A percentile compares a stretch with the other conserved stretches of the same genome.
phyloP scores from a whole-genome alignment of 2,888 invertebrate genomes.

The Criorhina ranunculi region DNA sequence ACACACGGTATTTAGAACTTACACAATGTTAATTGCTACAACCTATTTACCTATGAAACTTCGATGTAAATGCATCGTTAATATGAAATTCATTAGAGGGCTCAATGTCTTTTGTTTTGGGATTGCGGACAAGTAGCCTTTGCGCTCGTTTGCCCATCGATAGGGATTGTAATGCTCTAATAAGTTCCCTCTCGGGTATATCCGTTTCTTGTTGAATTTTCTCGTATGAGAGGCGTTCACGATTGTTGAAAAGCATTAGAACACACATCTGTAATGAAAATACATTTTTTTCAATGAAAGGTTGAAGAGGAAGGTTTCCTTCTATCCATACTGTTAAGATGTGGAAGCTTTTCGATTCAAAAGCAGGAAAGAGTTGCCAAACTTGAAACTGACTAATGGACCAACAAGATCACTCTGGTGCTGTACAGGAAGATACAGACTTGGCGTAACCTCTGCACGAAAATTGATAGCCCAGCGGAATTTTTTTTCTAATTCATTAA shows the following conservation, averaged over 20 bases:
- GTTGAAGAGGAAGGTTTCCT: too few relatives aligned
- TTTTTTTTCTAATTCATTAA: too few relatives aligned
- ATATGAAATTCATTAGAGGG: constrained; percentile 96
- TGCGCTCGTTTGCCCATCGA: constrained; percentile 99
- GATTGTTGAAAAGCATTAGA: constrained; percentile 96
- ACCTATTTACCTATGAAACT: constrained; percentile 91
- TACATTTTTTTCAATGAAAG: too few relatives aligned
- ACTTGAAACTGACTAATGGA: too few relatives aligned
- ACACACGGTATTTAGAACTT: constrained; percentile 3
- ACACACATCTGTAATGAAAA: constrained; percentile 93
- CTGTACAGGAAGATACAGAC: too few relatives aligned
- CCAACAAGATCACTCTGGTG: too few relatives aligned
- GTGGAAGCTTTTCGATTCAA: too few relatives aligned
- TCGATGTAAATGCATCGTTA: constrained; percentile 99
- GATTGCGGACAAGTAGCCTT: constrained; percentile 96
- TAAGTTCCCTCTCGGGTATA: constrained; percentile 98
- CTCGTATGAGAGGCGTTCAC: constrained; percentile 96
- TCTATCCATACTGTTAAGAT: too few relatives aligned
- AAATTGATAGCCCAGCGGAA: too few relatives aligned
- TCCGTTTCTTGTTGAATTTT: constrained; percentile 98
- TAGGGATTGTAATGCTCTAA: constrained; percentile 97
- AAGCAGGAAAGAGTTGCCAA: too few relatives aligned
- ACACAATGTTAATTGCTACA: neutral
- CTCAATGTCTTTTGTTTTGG: constrained; percentile 98
- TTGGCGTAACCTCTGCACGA: too few relatives aligned